Evolutionary conservation across 2,888 invertebrate species (phyloP).

Genomic region (Lepidocyrtoides sp.): DNA sequence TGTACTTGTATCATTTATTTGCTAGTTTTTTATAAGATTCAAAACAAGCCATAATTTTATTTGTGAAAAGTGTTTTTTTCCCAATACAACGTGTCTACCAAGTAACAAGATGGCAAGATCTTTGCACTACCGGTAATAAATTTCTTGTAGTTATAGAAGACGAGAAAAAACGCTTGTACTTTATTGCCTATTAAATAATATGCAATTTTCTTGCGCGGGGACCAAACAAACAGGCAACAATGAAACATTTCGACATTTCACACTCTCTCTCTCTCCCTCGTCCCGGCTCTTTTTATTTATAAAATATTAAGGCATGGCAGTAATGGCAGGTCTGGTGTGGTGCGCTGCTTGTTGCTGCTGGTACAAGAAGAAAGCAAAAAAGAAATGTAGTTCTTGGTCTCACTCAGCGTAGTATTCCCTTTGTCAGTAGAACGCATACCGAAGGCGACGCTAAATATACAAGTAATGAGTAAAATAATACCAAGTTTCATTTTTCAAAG

Average conservation of each 20-base stretch:
- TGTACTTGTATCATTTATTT: not conserved
- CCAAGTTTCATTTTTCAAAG: not conserved
- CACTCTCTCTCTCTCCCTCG: slow-evolving; percentile 28
- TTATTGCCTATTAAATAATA: too few species aligned
- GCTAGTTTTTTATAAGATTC: slow-evolving; percentile 13
- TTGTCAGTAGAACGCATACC: not conserved
- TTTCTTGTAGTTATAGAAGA: not conserved
- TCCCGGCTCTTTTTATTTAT: slow-evolving; percentile 37
- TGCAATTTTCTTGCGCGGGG: slow-evolving; percentile 5
- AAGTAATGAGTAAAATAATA: not conserved
- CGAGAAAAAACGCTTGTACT: slow-evolving; percentile 3
- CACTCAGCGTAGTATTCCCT: not conserved
- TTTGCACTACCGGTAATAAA: slow-evolving; percentile 58
- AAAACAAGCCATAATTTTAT: slow-evolving; percentile 43
- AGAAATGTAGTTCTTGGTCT: too few species aligned
- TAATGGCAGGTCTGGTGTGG: not conserved
- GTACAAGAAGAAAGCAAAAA: not conserved
- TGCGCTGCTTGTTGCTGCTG: not conserved
- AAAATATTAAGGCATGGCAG: slow-evolving; percentile 44
- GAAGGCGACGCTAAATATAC: not conserved
- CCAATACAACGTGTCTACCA: not conserved
- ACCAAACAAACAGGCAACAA: slow-evolving; percentile 44
- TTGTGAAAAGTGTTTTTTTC: not conserved
- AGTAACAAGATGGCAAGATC: slow-evolving; percentile 38
- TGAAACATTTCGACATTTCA: slow-evolving; percentile 60